Evolutionary conservation across 2,888 invertebrate species (phyloP), one percentile per base, ranked within the genome.

Genomic region (Cataglyphis altisquamis): DNA sequence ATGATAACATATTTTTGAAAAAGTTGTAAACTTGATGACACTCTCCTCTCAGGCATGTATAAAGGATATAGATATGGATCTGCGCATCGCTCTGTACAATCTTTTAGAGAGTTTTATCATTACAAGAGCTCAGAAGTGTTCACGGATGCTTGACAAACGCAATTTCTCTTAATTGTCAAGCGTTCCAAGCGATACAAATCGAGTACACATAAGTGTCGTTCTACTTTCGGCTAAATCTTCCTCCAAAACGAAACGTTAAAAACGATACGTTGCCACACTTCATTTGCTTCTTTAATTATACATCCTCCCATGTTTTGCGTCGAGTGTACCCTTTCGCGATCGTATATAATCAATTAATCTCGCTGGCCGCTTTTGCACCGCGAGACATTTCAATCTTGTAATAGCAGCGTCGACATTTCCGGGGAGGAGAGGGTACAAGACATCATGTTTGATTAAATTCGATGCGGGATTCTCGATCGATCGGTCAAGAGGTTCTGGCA

Each of bases 371-470:
- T 78, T 36, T 78, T 57, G 57, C 72, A 29, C 10, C 64, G 18
- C 57, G 36, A 15, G 55, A 77, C 68, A 32, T 70, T 41, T 78
- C 72, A 72, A 67, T 75, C 52, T 75, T 39, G 41, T 5, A 32
- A 48, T 36, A 29, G 25, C 48, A 21, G 48, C 29, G 32, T 63
- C 21, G 60, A 15, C 39, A n/a, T 55, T 70, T 57, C 57, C 36
- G 41, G 62, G 21, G 10, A 32, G 39, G n/a, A 52, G n/a, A 8
- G n/a, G n/a, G n/a, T n/a, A 81, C 55, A 73, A 81, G 85, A 86
- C 52, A 73, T 84, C 81, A 45, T 45, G 80, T 66, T 74, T 81
- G 63, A 41, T 82, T 85, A 83, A 85, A 87, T 86, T 87, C 60
- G 70, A 81, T 57, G n/a, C n/a, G 70, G 48, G 83, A 82, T 64